A percentile compares a stretch with the other conserved stretches of the same genome.
These are phyloP conservation scores for Aporrectodea caliginosa DNA, from an alignment of 1,140 invertebrate genomes.

Conservation along the genomic window DNA sequence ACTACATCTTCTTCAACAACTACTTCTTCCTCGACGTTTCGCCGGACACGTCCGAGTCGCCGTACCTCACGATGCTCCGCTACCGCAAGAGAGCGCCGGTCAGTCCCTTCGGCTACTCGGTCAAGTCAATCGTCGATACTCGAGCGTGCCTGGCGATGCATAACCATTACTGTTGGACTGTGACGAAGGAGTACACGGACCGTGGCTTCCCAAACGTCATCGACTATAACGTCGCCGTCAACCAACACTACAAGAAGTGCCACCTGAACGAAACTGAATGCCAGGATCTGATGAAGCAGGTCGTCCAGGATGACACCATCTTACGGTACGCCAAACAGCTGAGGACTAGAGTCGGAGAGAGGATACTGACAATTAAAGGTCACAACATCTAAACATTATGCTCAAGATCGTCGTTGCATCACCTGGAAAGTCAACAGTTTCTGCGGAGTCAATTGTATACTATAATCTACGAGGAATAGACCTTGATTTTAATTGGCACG, in stretches of 20 bases:
- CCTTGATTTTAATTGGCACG: no score
- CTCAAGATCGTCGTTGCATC: no score
- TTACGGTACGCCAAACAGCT: neutral
- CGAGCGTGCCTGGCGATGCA: constrained; percentile 26
- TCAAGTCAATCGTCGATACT: constrained; percentile 27
- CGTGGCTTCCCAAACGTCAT: neutral
- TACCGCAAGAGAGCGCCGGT: constrained; percentile 11
- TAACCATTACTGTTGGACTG: constrained; percentile 31
- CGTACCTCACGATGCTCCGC: constrained; percentile 15
- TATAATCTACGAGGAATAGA: no score
- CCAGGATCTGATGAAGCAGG: neutral
- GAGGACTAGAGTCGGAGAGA: neutral
- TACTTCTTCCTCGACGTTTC: constrained; percentile 31
- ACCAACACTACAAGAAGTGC: constrained; percentile 33
- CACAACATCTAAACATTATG: constrained; percentile 2
- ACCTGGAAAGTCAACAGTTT: no score
- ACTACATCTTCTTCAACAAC: constrained; percentile 27
- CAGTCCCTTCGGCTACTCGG: constrained; percentile 18
- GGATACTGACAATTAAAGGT: neutral
- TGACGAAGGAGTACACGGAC: neutral
- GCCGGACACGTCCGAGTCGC: constrained; percentile 12
- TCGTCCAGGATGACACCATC: neutral
- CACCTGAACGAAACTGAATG: constrained; percentile 20
- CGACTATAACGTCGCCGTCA: neutral
- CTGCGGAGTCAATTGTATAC: no score